Evolutionary conservation across 2,797 vertebrate species (phyloP).

Genomic region (Pogoniulus pusillus): DNA sequence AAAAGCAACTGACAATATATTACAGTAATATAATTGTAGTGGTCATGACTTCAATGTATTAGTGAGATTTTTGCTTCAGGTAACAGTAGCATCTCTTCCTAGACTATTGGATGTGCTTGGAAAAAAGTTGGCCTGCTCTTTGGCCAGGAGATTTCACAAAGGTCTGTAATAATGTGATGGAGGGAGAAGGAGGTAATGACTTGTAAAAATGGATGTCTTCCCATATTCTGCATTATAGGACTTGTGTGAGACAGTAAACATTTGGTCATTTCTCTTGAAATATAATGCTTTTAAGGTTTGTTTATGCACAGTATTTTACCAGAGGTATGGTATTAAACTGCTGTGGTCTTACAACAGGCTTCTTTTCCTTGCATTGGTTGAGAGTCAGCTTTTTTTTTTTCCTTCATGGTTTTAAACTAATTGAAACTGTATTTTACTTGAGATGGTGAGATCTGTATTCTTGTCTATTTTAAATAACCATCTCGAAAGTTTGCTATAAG

Average conservation of each 20-base stretch:
- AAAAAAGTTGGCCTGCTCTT: background rate
- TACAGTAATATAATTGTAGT: background rate
- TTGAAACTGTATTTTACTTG: background rate
- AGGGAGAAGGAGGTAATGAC: background rate
- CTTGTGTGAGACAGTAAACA: background rate
- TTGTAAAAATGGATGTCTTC: background rate
- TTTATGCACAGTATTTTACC: rapidly evolving
- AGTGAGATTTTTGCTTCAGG: background rate
- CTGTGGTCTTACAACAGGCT: background rate
- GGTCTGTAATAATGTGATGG: background rate
- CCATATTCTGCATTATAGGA: background rate
- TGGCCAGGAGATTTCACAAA: background rate
- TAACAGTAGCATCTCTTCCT: background rate
- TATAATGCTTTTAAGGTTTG: background rate
- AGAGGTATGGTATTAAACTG: background rate
- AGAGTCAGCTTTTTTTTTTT: background rate
- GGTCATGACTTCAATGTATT: background rate
- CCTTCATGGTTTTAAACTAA: background rate
- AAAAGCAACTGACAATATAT: background rate
- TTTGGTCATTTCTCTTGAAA: background rate
- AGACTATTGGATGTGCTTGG: background rate
- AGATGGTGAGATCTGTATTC: background rate
- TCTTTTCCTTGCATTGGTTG: background rate
- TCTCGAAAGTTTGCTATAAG: background rate
- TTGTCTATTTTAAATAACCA: background rate